These are phyloP conservation scores for Pedetes capensis DNA, from an alignment of 2,113 vertebrate species.

Conservation along the genomic window DNA sequence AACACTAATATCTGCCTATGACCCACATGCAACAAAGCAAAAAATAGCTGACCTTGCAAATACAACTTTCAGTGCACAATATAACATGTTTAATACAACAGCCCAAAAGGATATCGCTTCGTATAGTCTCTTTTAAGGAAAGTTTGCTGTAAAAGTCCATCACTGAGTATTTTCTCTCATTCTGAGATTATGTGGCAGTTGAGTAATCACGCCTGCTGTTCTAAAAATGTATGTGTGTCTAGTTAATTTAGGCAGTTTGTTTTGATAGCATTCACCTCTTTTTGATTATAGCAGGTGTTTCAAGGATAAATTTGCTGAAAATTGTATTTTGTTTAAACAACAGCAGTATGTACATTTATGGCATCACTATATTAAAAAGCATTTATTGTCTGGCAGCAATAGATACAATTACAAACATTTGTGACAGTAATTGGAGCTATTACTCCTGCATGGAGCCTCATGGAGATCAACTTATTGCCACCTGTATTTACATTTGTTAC, in stretches of 20 bases:
- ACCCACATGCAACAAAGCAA: constrained; percentile 38
- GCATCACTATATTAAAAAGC: constrained; percentile 74
- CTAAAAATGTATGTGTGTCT: constrained; percentile 73
- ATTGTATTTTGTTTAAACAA: constrained; percentile 78
- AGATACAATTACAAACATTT: constrained; percentile 78
- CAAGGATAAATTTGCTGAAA: constrained; percentile 77
- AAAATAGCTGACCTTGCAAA: constrained; percentile 12
- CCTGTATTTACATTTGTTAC: constrained; percentile 76
- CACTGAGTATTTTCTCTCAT: constrained; percentile 49
- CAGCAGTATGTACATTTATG: constrained; percentile 77
- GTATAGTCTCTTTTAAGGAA: constrained; percentile 41
- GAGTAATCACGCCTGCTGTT: constrained; percentile 71
- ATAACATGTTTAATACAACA: constrained; percentile 17
- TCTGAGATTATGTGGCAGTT: constrained; percentile 56
- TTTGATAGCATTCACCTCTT: constrained; percentile 78
- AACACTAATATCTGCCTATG: background rate
- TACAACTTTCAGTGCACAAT: constrained; percentile 41
- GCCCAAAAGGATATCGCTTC: constrained; percentile 3
- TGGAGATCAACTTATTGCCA: constrained; percentile 73
- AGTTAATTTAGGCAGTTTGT: constrained; percentile 77
- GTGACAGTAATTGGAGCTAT: constrained; percentile 78
- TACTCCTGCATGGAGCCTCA: constrained; percentile 61
- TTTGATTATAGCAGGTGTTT: constrained; percentile 80
- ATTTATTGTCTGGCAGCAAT: constrained; percentile 77
- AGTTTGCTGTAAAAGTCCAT: constrained; percentile 51